Percentiles rank a stretch among this genome's conserved stretches.
These are phyloP conservation scores for Diacarnus erythraeanus DNA, from an alignment of 37 sponge, comb jelly and placozoan species.

Conservation along the genomic window DNA sequence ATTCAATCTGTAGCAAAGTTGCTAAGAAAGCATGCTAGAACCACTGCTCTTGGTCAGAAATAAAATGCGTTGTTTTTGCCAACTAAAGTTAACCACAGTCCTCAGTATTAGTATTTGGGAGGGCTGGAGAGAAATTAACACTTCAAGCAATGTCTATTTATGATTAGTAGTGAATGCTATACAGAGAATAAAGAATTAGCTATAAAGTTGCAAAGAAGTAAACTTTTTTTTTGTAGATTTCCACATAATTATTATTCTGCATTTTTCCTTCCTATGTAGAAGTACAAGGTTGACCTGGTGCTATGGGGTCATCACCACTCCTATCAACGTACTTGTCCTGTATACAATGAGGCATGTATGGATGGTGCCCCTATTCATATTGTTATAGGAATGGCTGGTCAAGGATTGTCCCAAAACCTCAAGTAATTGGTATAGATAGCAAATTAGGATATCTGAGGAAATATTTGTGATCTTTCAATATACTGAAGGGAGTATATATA, in stretches of 20 bases:
- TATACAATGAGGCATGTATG: conserved; percentile 22
- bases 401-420: conserved; percentile 17
- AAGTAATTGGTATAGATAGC: not conserved
- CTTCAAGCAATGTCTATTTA: no score
- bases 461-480: no score
- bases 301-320: conserved; percentile 82
- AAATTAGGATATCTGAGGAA: no score
- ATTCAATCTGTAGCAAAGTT: conserved; percentile 29
- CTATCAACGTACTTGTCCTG: conserved; percentile 75
- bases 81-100: no score
- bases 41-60: conserved; percentile 61
- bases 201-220: no score
- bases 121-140: no score
- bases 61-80: not conserved
- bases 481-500: no score
- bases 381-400: conserved; percentile 56
- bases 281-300: conserved; percentile 66
- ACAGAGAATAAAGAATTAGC: no score
- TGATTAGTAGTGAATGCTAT: no score
- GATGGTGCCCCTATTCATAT: conserved; percentile 36
- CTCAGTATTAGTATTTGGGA: not conserved
- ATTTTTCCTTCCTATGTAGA: no score
- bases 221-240: no score
- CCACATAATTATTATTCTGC: no score
- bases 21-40: conserved; percentile 45